Evolutionary conservation across 2,797 vertebrate genomes (phyloP).

Genomic region (Nyctalus aviator): DNA sequence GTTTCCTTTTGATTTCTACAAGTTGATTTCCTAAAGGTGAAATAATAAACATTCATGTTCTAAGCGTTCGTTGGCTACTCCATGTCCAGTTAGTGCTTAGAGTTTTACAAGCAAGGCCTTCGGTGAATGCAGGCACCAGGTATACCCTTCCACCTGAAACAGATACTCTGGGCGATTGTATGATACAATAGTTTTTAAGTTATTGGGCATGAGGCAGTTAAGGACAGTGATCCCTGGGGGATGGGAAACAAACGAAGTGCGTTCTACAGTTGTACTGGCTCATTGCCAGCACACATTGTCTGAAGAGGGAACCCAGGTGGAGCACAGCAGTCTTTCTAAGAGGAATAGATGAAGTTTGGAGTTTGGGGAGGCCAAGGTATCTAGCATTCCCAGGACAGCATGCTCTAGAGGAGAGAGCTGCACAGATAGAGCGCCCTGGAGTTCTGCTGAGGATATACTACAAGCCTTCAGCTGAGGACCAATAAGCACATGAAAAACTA

Average conservation of each 20-base stretch:
- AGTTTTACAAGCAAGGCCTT: not conserved
- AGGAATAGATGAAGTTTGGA: not conserved
- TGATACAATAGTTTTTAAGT: slow-evolving; percentile 28
- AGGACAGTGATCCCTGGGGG: slow-evolving; percentile 17
- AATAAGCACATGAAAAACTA: not conserved
- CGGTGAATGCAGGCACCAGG: not conserved
- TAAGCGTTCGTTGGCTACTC: not conserved
- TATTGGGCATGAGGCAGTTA: not conserved
- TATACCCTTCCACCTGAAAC: not conserved
- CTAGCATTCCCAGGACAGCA: not conserved
- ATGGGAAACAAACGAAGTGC: slow-evolving; percentile 12
- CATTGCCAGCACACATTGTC: not conserved
- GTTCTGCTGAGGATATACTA: not conserved
- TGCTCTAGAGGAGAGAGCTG: not conserved
- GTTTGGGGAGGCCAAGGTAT: not conserved
- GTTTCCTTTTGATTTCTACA: not conserved
- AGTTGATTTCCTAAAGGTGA: slow-evolving; percentile 61
- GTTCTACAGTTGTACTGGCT: not conserved
- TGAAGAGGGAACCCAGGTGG: not conserved
- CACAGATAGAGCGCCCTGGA: not conserved
- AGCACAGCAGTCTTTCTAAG: not conserved
- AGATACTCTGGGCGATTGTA: slow-evolving; percentile 29
- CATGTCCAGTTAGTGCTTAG: not conserved
- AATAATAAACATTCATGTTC: slow-evolving; percentile 19
- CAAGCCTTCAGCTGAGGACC: not conserved